Percentiles rank a stretch among this genome's conserved stretches.
These are phyloP conservation scores for Aegotheles bennettii DNA, from an alignment of 2,113 vertebrate species.

Conservation along the genomic window DNA sequence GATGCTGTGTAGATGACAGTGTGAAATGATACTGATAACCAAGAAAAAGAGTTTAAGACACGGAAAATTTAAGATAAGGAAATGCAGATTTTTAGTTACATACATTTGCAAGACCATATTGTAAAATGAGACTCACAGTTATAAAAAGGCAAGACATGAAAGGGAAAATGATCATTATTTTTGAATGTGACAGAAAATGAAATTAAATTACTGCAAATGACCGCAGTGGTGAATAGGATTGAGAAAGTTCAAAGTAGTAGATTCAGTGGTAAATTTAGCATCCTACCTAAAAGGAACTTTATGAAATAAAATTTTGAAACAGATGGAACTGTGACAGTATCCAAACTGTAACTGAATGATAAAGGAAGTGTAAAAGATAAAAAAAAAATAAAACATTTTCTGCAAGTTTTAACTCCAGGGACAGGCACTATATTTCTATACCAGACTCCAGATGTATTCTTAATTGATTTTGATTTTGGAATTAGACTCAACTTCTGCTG, in stretches of 20 bases:
- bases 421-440: not conserved
- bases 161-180: not conserved
- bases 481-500: not conserved
- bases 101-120: not conserved
- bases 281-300: not conserved
- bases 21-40: not conserved
- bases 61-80: slow-evolving; percentile 51
- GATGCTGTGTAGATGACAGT: not conserved
- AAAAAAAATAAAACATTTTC: not conserved
- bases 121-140: not conserved
- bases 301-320: not conserved
- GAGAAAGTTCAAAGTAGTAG: not conserved
- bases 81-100: slow-evolving; percentile 32
- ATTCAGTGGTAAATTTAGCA: not conserved
- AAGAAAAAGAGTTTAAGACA: slow-evolving; percentile 6
- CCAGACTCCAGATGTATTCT: not conserved
- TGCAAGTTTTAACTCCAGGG: not conserved
- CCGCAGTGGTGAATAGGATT: not conserved
- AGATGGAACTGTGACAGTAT: not conserved
- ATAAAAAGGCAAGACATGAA: not conserved
- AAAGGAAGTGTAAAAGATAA: not conserved
- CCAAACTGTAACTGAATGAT: not conserved
- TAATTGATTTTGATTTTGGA: not conserved
- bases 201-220: not conserved
- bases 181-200: slow-evolving; percentile 5